Percentiles rank a stretch among this genome's conserved stretches.
Evolutionary conservation across 1,140 invertebrate species (phyloP).

Genomic region (Magallana gigas): DNA sequence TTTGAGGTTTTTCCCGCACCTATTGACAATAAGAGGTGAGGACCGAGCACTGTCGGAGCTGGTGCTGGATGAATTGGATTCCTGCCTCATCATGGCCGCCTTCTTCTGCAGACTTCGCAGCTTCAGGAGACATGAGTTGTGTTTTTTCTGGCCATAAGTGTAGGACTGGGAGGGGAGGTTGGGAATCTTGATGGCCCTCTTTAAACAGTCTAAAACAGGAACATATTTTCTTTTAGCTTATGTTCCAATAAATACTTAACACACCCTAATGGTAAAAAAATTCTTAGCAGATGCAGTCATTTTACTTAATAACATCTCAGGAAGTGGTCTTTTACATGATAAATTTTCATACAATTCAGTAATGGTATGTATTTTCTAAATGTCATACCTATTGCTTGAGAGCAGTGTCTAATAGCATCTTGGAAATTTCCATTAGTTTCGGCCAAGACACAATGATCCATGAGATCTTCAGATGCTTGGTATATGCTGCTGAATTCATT

Average conservation of each 20-base stretch:
- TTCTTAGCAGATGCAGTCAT: too few relatives aligned
- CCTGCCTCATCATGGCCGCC: conserved; percentile 52
- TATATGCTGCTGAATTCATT: conserved; percentile 63
- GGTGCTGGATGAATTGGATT: conserved; percentile 59
- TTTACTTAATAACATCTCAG: too few relatives aligned
- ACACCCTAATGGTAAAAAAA: neutral
- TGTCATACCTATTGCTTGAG: conserved; percentile 67
- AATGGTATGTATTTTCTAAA: too few relatives aligned
- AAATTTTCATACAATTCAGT: too few relatives aligned
- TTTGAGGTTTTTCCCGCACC: conserved; percentile 17
- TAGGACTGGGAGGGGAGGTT: conserved; percentile 94
- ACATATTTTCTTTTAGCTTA: conserved; percentile 81
- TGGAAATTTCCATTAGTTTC: conserved; percentile 67
- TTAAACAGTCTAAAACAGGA: conserved; percentile 74
- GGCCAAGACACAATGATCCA: conserved; percentile 74
- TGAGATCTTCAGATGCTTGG: conserved; percentile 70
- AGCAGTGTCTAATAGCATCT: conserved; percentile 65
- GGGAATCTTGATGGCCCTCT: conserved; percentile 93
- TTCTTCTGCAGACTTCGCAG: conserved; percentile 88
- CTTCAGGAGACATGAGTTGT: conserved; percentile 95
- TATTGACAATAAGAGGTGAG: conserved; percentile 45
- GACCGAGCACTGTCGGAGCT: conserved; percentile 60
- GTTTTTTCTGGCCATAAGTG: conserved; percentile 93
- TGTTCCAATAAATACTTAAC: too few relatives aligned
- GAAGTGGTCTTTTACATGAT: too few relatives aligned